A percentile compares a stretch with the other conserved stretches of the same genome.
Conservation (phyloP, 2,113 vertebrate species). For the Mirza zaza region DNA sequence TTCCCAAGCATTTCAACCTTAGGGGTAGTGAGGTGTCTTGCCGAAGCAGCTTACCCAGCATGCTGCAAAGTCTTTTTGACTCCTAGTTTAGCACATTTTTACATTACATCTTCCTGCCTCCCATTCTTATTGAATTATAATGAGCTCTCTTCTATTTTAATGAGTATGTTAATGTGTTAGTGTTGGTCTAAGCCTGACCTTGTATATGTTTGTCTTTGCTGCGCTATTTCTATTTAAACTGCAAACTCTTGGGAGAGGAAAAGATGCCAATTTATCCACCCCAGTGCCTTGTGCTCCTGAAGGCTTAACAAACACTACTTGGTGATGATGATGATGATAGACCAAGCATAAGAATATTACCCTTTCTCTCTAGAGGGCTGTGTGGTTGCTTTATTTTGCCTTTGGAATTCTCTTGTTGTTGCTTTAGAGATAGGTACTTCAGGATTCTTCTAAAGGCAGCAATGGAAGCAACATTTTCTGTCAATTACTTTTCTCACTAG, state of each 20-base stretch:
- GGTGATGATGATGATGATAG: constrained; percentile 50
- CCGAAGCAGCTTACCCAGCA: neutral
- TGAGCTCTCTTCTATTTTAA: constrained; percentile 65
- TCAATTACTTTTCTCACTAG: constrained; percentile 38
- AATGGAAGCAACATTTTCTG: constrained; percentile 34
- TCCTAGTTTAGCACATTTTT: constrained; percentile 38
- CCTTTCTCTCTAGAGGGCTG: neutral
- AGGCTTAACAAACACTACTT: constrained; percentile 58
- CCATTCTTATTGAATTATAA: constrained; percentile 54
- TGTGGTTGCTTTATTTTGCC: neutral
- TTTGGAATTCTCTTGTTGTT: neutral
- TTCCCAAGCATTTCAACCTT: neutral
- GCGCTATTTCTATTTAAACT: constrained; percentile 70
- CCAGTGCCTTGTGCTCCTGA: neutral
- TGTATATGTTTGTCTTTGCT: constrained; percentile 69
- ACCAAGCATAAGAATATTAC: constrained; percentile 40
- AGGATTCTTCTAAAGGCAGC: constrained; percentile 16
- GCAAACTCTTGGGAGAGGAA: constrained; percentile 46
- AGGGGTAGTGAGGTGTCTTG: neutral
- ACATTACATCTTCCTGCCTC: constrained; percentile 18
- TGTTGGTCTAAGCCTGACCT: constrained; percentile 68
- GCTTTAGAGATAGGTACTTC: neutral
- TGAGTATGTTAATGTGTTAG: constrained; percentile 68
- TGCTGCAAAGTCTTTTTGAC: neutral
- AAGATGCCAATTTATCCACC: constrained; percentile 43